Evolutionary conservation across 2,888 invertebrate genomes (phyloP).

Genomic region (Sthenelais limicola): DNA sequence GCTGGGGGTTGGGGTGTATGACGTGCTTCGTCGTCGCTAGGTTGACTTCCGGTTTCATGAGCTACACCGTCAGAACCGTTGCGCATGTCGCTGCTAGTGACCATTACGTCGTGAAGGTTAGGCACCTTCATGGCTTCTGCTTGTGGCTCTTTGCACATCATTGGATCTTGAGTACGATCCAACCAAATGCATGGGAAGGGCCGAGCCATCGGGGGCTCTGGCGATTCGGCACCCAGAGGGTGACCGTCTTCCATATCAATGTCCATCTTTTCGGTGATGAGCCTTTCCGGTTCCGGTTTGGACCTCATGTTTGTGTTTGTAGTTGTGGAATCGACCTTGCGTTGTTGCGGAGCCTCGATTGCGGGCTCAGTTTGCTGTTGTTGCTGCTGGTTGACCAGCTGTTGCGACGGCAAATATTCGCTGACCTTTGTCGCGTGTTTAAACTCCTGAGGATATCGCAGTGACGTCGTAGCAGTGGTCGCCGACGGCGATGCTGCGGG

Average conservation of each 20-base stretch:
- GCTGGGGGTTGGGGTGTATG: conserved; percentile 21
- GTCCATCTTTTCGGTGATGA: conserved; percentile 34
- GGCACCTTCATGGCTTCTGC: conserved; percentile 19
- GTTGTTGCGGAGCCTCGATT: conserved; percentile 11
- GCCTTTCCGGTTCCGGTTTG: conserved; percentile 32
- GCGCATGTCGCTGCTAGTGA: conserved; percentile 33
- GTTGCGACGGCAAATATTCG: neutral
- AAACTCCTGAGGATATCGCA: neutral
- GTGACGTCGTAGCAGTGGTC: too few relatives aligned
- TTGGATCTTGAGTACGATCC: conserved; percentile 24
- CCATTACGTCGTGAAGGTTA: conserved; percentile 29
- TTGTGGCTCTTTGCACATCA: conserved; percentile 21
- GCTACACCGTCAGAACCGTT: conserved; percentile 30
- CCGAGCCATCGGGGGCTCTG: conserved; percentile 28
- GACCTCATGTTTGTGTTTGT: conserved; percentile 22
- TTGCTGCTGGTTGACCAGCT: neutral
- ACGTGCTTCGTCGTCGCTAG: conserved; percentile 29
- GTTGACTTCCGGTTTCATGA: conserved; percentile 26
- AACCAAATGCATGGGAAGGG: conserved; percentile 38
- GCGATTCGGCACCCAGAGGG: conserved; percentile 19
- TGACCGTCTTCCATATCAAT: conserved; percentile 26
- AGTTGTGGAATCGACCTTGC: neutral
- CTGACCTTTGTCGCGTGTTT: too few relatives aligned
- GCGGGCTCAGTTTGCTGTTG: conserved; percentile 18
- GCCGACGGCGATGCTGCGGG: conserved; percentile 5